A percentile compares a stretch with the other conserved stretches of the same genome.
These are phyloP conservation scores for Paedocypris sp. DNA, from an alignment of 2,113 vertebrate species.

Conservation along the genomic window DNA sequence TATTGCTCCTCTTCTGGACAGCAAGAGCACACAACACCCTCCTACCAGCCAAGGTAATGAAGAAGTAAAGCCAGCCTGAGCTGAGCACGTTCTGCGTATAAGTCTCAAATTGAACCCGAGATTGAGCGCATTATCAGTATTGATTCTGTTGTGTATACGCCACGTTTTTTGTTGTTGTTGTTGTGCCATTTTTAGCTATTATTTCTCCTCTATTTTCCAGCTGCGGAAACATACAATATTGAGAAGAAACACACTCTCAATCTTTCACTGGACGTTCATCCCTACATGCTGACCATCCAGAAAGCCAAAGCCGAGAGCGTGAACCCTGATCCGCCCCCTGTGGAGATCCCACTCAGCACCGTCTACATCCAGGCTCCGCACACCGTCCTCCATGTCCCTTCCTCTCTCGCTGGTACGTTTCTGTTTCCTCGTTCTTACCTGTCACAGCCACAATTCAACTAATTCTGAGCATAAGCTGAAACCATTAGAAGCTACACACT, in stretches of 20 bases:
- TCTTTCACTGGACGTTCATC: slow-evolving; percentile 94
- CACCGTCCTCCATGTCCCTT: slow-evolving; percentile 58
- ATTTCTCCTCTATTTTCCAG: slow-evolving; percentile 10
- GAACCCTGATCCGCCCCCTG: slow-evolving; percentile 60
- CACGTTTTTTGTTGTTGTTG: too few species aligned
- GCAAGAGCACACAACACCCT: slow-evolving; percentile 70
- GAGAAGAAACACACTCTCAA: slow-evolving; percentile 90
- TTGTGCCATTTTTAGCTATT: background rate
- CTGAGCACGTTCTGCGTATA: too few species aligned
- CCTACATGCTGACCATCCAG: slow-evolving; percentile 81
- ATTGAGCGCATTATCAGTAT: too few species aligned
- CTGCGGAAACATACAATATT: slow-evolving; percentile 50
- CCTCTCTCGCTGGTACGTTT: slow-evolving; percentile 52
- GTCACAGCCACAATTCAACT: too few species aligned
- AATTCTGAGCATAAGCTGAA: too few species aligned
- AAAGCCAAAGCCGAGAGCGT: slow-evolving; percentile 76
- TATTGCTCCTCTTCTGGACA: slow-evolving; percentile 81
- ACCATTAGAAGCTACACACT: too few species aligned
- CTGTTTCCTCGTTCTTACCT: background rate
- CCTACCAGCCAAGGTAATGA: slow-evolving; percentile 56
- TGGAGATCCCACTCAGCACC: slow-evolving; percentile 73
- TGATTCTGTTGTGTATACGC: too few species aligned
- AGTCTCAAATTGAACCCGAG: too few species aligned
- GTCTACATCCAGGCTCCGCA: slow-evolving; percentile 70
- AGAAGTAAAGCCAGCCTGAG: slow-evolving; percentile 27